phyloP scores from a whole-genome alignment of 2,888 invertebrate genomes.

The Sarcophaga variegata region DNA sequence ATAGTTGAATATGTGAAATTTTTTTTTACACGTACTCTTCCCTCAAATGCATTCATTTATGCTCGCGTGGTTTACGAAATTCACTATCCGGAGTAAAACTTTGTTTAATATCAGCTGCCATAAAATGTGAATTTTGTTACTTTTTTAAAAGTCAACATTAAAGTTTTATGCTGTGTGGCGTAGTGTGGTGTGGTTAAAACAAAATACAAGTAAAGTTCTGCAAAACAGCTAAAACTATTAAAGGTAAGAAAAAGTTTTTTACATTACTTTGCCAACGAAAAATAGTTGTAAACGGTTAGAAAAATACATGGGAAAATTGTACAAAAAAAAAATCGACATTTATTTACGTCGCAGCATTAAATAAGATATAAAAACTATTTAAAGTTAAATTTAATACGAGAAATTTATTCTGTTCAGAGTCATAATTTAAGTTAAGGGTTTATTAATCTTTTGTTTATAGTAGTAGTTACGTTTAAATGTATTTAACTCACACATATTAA shows the following conservation, averaged over 20 bases:
- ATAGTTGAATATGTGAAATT: no score
- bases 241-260: conserved; percentile 9
- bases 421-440: no score
- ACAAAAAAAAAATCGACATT: no score
- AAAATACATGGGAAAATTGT: no score
- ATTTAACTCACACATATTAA: no score
- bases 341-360: no score
- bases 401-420: no score
- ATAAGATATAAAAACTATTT: no score
- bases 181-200: conserved; percentile 9
- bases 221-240: conserved; percentile 30
- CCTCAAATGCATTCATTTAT: conserved; percentile 7
- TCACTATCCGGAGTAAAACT: conserved; percentile 35
- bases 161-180: conserved; percentile 45
- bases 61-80: conserved; percentile 39
- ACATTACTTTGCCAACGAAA: neutral
- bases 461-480: no score
- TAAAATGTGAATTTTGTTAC: conserved; percentile 50
- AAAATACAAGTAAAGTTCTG: neutral
- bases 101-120: conserved; percentile 43
- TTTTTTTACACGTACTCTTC: no score
- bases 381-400: no score
- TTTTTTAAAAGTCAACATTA: conserved; percentile 48
- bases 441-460: no score
- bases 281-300: neutral